Evolutionary conservation across 1,140 invertebrate genomes (phyloP).

Genomic region (Hirudo medicinalis): DNA sequence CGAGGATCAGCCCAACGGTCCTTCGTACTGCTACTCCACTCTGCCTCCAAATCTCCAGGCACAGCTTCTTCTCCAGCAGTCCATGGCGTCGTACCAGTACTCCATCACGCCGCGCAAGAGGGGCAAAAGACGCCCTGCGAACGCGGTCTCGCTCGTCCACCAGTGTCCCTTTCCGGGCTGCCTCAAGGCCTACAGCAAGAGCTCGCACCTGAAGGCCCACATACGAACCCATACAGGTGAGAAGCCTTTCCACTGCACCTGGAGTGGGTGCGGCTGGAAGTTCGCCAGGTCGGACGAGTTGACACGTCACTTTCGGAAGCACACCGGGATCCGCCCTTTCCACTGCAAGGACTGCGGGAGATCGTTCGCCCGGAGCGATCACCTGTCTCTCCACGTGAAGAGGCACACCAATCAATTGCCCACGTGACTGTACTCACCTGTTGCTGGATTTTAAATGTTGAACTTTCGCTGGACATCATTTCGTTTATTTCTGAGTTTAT

Average conservation of each 20-base stretch:
- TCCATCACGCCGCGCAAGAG: neutral
- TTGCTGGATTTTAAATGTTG: too few species aligned
- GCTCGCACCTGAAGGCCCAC: conserved; percentile 77
- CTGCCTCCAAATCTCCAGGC: neutral
- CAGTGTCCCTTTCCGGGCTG: conserved; percentile 82
- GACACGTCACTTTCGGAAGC: conserved; percentile 87
- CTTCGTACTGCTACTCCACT: neutral
- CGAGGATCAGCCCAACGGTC: too few species aligned
- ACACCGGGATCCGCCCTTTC: conserved; percentile 53
- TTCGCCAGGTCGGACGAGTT: conserved; percentile 91
- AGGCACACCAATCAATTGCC: neutral
- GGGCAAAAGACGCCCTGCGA: neutral
- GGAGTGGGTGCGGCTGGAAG: conserved; percentile 69
- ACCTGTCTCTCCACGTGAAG: conserved; percentile 3
- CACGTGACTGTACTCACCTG: neutral
- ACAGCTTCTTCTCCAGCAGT: neutral
- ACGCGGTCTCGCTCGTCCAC: conserved; percentile 38
- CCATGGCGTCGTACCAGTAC: neutral
- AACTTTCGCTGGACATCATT: too few species aligned
- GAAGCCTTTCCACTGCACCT: conserved; percentile 64
- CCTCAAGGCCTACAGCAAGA: conserved; percentile 95
- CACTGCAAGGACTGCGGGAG: neutral
- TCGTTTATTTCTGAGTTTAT: too few species aligned
- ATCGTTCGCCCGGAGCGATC: neutral
- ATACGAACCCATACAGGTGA: conserved; percentile 48